Evolutionary conservation across 2,113 vertebrate genomes (phyloP).

Genomic region (Platichthys flesus): DNA sequence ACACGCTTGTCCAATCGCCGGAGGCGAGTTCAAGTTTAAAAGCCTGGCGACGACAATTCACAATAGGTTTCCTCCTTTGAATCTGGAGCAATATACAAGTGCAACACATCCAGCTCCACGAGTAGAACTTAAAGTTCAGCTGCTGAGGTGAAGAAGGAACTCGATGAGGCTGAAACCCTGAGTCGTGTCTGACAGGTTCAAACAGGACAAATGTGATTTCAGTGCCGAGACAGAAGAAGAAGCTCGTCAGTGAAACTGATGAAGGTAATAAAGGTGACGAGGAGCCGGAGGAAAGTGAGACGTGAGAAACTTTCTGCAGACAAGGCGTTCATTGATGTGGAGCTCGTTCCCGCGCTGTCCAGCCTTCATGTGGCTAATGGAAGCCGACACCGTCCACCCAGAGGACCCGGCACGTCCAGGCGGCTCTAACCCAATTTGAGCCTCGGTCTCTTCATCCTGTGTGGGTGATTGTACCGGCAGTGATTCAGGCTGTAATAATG

Average conservation of each 20-base stretch:
- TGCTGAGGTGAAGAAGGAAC: too few relatives aligned
- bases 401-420: conserved; percentile 41
- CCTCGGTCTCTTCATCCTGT: conserved; percentile 50
- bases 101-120: too few relatives aligned
- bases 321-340: conserved; percentile 44
- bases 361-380: conserved; percentile 64
- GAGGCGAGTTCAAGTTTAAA: too few relatives aligned
- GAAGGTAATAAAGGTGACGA: background rate
- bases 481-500: conserved; percentile 72
- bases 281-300: background rate
- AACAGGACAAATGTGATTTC: too few relatives aligned
- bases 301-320: background rate
- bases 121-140: too few relatives aligned
- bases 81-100: too few relatives aligned
- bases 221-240: background rate
- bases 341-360: background rate
- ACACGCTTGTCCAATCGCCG: too few relatives aligned
- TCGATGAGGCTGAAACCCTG: too few relatives aligned
- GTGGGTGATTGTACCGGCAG: conserved; percentile 58
- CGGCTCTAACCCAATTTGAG: background rate
- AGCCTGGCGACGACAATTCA: too few relatives aligned
- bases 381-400: conserved; percentile 44
- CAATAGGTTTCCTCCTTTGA: too few relatives aligned
- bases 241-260: background rate
- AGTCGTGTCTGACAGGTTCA: too few relatives aligned